Evolutionary conservation across 2,888 invertebrate species (phyloP).

Genomic region (Cyrtodaria siliqua): DNA sequence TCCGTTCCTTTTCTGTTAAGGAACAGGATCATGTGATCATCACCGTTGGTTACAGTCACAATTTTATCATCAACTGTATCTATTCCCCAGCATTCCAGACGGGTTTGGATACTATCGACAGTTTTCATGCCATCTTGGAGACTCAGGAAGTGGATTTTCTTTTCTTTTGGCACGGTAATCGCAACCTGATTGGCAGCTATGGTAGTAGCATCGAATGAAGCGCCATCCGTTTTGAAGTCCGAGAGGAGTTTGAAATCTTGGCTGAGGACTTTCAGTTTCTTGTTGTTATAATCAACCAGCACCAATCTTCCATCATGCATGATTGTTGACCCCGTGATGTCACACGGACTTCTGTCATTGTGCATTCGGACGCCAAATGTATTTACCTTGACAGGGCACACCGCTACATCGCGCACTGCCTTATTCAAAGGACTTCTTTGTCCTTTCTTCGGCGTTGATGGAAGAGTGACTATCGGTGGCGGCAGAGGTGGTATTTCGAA

Average conservation of each 20-base stretch:
- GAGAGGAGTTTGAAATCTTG: conserved; percentile 54
- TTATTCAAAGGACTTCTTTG: conserved; percentile 3
- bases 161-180: conserved; percentile 57
- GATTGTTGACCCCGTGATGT: conserved; percentile 55
- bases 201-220: conserved; percentile 48
- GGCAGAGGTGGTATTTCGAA: conserved; percentile 62
- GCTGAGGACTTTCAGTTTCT: conserved; percentile 60
- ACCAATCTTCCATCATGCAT: conserved; percentile 61
- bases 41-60: conserved; percentile 60
- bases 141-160: conserved; percentile 58
- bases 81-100: conserved; percentile 61
- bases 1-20: conserved; percentile 56
- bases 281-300: conserved; percentile 61
- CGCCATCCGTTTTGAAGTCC: conserved; percentile 59
- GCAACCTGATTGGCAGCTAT: conserved; percentile 47
- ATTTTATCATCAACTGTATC: conserved; percentile 56
- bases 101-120: conserved; percentile 53
- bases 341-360: conserved; percentile 62
- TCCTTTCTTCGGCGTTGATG: conserved; percentile 43
- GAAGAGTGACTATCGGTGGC: conserved; percentile 55
- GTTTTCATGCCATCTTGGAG: conserved; percentile 60
- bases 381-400: conserved; percentile 57
- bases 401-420: conserved; percentile 7
- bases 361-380: conserved; percentile 59
- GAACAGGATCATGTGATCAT: conserved; percentile 62